Evolutionary conservation across 2,113 vertebrate genomes (phyloP).

Genomic region (Numida meleagris): DNA sequence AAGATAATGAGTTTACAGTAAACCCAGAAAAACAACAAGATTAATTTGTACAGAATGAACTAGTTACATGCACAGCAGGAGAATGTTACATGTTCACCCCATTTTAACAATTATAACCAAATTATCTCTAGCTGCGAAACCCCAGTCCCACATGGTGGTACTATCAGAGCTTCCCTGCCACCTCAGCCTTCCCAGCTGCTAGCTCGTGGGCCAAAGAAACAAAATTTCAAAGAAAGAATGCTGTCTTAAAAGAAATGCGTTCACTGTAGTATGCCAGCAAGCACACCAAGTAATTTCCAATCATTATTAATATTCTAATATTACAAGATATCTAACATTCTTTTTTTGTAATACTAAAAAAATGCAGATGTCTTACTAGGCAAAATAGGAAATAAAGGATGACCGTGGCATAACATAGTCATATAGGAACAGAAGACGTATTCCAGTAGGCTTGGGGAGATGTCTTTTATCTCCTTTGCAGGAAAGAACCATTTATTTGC

Average conservation of each 20-base stretch:
- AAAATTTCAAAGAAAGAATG: slow-evolving; percentile 3
- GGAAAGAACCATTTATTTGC: not conserved
- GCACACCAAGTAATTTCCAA: not conserved
- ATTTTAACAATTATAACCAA: not conserved
- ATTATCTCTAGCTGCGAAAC: slow-evolving; percentile 5
- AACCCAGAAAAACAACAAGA: not conserved
- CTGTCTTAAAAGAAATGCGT: slow-evolving; percentile 6
- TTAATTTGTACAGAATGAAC: not conserved
- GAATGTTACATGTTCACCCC: not conserved
- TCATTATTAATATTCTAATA: not conserved
- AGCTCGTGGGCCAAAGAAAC: not conserved
- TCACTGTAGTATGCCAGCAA: not conserved
- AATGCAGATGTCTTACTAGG: not conserved
- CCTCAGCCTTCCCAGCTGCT: not conserved
- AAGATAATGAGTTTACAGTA: not conserved
- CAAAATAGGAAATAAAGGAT: slow-evolving; percentile 8
- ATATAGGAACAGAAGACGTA: not conserved
- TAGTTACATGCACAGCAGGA: not conserved
- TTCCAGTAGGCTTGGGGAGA: not conserved
- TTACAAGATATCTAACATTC: not conserved
- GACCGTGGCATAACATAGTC: not conserved
- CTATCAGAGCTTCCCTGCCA: not conserved
- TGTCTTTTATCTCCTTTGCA: slow-evolving; percentile 24
- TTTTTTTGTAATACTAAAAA: not conserved
- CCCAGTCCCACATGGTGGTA: not conserved